phyloP scores from a whole-genome alignment of 2,113 vertebrate genomes.

The Onychostoma macrolepis region DNA sequence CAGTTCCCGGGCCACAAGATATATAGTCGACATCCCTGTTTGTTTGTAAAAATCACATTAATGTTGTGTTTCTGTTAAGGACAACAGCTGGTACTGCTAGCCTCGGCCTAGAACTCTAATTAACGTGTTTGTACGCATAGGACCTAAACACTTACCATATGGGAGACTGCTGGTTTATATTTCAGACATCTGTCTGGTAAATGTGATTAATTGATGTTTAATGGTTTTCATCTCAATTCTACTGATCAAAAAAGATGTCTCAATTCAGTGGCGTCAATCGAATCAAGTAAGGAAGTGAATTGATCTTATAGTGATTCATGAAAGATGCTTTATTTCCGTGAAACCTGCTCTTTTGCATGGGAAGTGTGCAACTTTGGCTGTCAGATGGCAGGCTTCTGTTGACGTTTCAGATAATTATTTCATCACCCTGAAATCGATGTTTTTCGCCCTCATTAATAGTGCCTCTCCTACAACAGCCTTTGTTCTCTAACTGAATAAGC shows the following conservation, averaged over 20 bases:
- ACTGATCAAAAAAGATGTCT: neutral
- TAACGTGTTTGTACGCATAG: constrained; percentile 64
- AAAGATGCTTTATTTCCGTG: neutral
- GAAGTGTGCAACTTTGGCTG: neutral
- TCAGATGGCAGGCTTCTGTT: constrained; percentile 28
- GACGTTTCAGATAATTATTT: constrained; percentile 29
- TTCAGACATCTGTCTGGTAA: constrained; percentile 69
- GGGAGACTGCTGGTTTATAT: constrained; percentile 66
- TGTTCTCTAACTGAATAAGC: constrained; percentile 38
- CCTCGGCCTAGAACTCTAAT: constrained; percentile 67
- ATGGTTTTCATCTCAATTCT: constrained; percentile 28
- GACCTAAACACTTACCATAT: constrained; percentile 73
- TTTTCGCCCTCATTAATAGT: constrained; percentile 13
- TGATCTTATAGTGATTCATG: neutral
- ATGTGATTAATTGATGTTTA: constrained; percentile 69
- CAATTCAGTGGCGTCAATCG: neutral
- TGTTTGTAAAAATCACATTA: constrained; percentile 53
- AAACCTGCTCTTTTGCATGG: neutral
- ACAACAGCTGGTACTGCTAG: constrained; percentile 68
- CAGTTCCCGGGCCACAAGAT: neutral
- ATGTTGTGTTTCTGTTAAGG: constrained; percentile 64
- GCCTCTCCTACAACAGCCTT: constrained; percentile 10
- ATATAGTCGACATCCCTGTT: neutral
- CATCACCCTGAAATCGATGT: neutral
- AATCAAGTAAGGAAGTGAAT: neutral